phyloP scores from a whole-genome alignment of 2,797 vertebrate species.

The Labroides dimidiatus region DNA sequence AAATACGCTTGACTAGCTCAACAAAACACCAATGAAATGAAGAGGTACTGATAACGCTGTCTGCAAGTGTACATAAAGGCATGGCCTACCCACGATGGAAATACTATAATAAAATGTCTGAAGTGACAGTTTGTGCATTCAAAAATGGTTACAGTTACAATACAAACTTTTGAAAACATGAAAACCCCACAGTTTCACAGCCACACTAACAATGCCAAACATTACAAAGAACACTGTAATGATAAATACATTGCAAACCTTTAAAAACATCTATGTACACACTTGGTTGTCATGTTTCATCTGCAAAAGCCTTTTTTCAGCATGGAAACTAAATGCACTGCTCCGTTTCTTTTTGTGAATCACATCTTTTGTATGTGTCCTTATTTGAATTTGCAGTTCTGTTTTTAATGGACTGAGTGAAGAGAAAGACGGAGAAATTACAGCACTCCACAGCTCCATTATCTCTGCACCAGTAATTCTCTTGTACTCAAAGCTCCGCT shows the following conservation, averaged over 20 bases:
- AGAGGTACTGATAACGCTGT: conserved; percentile 5
- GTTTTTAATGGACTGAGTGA: conserved; percentile 14
- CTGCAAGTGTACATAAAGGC: conserved; percentile 22
- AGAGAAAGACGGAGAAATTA: conserved; percentile 10
- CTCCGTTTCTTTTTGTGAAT: too few relatives aligned
- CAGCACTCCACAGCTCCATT: conserved; percentile 22
- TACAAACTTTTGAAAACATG: conserved; percentile 25
- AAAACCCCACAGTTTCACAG: conserved; percentile 16
- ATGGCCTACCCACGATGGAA: conserved; percentile 11
- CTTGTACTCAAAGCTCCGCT: conserved; percentile 10
- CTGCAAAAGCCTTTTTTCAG: not conserved
- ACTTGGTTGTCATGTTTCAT: not conserved
- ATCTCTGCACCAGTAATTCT: conserved; percentile 23
- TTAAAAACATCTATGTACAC: not conserved
- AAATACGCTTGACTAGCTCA: conserved; percentile 7
- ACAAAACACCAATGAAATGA: conserved; percentile 3
- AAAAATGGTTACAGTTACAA: conserved; percentile 7
- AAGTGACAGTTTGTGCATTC: conserved; percentile 16
- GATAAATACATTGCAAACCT: conserved; percentile 7
- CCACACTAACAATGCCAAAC: conserved; percentile 13
- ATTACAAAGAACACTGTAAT: conserved; percentile 16
- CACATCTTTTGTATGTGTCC: not conserved
- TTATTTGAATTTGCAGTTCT: not conserved
- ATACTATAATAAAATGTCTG: conserved; percentile 13
- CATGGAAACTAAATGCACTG: too few relatives aligned